Conservation (phyloP, 2,113 vertebrate genomes). For the Charadrius vociferus region DNA sequence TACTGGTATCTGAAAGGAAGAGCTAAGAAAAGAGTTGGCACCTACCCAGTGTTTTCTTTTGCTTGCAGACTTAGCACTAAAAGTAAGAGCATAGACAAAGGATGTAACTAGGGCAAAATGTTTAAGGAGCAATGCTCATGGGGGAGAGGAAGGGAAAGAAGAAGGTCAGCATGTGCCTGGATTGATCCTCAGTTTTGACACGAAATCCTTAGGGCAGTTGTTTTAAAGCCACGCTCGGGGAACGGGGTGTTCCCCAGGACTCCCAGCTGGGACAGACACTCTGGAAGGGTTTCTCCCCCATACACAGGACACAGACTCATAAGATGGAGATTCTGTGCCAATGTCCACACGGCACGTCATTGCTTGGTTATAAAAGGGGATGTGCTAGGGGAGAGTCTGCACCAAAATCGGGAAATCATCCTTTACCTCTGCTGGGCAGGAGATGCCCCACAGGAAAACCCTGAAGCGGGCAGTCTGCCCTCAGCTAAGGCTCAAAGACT, state of each 20-base stretch:
- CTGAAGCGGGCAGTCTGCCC: background rate
- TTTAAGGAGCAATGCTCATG: background rate
- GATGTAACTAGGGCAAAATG: background rate
- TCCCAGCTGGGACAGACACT: background rate
- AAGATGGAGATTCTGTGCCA: background rate
- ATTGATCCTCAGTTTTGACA: background rate
- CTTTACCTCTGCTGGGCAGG: background rate
- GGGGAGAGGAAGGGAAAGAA: background rate
- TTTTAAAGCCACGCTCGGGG: background rate
- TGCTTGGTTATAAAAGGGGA: background rate
- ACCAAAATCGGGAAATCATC: background rate
- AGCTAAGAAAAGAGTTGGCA: background rate
- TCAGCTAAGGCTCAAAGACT: background rate
- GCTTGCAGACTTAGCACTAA: background rate
- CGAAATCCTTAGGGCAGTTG: background rate
- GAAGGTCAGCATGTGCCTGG: background rate
- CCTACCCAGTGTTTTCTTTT: background rate
- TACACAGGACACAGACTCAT: accelerated
- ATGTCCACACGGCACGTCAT: accelerated
- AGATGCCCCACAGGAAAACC: background rate
- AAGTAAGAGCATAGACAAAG: background rate
- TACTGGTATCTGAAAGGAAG: background rate
- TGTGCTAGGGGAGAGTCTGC: background rate
- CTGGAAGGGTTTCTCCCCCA: background rate
- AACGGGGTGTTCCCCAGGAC: background rate